Evolutionary conservation across 1,140 invertebrate species (phyloP).

Genomic region (Hyles vespertilio): DNA sequence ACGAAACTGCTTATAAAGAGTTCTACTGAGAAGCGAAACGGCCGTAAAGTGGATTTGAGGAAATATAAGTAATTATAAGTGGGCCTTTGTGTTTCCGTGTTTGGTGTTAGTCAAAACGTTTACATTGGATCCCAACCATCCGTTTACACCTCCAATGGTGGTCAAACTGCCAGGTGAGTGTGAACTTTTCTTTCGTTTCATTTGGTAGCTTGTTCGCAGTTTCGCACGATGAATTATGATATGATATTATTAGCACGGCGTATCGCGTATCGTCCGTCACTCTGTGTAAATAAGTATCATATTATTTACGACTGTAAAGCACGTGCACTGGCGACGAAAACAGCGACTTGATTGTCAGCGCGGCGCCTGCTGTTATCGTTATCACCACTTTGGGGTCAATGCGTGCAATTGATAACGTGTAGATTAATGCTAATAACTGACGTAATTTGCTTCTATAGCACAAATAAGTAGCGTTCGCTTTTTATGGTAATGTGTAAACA

Average conservation of each 20-base stretch:
- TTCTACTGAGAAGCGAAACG: conserved; percentile 67
- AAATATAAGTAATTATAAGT: conserved; percentile 70
- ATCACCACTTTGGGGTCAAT: conserved; percentile 26
- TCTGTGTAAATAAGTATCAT: conserved; percentile 10
- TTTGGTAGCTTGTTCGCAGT: neutral
- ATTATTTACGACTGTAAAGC: conserved; percentile 18
- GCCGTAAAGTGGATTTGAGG: conserved; percentile 70
- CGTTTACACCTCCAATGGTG: conserved; percentile 67
- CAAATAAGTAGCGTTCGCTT: neutral
- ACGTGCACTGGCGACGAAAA: conserved; percentile 15
- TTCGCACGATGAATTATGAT: too few species aligned
- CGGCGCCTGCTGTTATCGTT: conserved; percentile 28
- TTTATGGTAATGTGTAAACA: neutral
- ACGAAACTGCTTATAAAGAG: conserved; percentile 71
- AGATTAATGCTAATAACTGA: conserved; percentile 22
- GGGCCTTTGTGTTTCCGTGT: conserved; percentile 67
- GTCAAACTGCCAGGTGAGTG: conserved; percentile 69
- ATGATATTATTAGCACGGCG: too few species aligned
- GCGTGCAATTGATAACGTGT: conserved; percentile 22
- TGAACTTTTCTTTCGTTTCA: conserved; percentile 1
- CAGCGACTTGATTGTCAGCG: conserved; percentile 12
- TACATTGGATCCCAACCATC: conserved; percentile 72
- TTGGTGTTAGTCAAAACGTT: conserved; percentile 52
- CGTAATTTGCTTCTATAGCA: conserved; percentile 12
- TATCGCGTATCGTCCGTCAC: neutral